Evolutionary conservation across 2,888 invertebrate genomes (phyloP).

Genomic region (Trichopria drosophilae): DNA sequence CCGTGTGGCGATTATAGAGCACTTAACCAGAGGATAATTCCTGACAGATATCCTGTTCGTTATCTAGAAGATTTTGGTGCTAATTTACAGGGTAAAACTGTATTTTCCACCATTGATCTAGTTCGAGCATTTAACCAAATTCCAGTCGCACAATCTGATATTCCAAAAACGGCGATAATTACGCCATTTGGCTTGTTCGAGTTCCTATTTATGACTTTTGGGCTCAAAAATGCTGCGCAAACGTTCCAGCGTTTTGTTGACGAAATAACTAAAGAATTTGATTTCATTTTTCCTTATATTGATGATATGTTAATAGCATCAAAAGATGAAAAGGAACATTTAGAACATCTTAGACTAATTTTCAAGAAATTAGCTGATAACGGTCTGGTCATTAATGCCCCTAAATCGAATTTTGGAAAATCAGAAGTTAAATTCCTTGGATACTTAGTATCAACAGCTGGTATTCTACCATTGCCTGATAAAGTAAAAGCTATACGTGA

Average conservation of each 20-base stretch:
- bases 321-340: no score
- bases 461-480: background rate
- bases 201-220: slow-evolving; percentile 1
- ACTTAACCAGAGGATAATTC: background rate
- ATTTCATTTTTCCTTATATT: background rate
- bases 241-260: background rate
- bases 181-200: no score
- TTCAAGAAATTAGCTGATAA: background rate
- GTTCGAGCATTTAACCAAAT: background rate
- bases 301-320: no score
- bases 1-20: slow-evolving; percentile 1
- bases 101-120: slow-evolving; percentile 2
- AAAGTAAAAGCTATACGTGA: background rate
- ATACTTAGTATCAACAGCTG: background rate
- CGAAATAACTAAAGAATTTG: background rate
- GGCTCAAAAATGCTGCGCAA: slow-evolving; percentile 1
- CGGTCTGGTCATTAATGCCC: background rate
- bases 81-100: background rate
- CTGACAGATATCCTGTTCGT: no score
- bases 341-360: no score
- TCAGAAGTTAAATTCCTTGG: background rate
- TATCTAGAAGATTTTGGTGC: no score
- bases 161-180: no score
- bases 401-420: background rate
- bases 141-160: background rate